Base-by-base conservation (phyloP, 1,140 invertebrate genomes). In the Adelges cooleyi region DNA sequence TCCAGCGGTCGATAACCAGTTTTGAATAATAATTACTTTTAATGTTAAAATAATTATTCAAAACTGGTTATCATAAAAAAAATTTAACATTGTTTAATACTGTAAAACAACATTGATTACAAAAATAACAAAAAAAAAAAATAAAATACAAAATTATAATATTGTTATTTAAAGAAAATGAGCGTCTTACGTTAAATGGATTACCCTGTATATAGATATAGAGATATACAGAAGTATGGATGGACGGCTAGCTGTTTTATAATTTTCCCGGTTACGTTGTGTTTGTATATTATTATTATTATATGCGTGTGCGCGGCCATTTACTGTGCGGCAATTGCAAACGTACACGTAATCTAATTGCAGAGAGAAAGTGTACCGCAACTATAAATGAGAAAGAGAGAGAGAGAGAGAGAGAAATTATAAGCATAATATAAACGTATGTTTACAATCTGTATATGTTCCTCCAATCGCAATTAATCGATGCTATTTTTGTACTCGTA, bases 311-410 rank as follows among this genome's bases (percentile, higher is more conserved):
- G 11, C 29, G 5, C 29, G 11, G 11, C 29, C 5, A 33, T 44
- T 53, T 53, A 29, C 18, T 42, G n/a, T n/a, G n/a, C n/a, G 5
- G 52, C 40, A 11, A 15, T 42, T 42, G n/a, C 38, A 42, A 59
- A 23, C 27, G 40, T 17, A 15, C 17, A 42, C 53, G 40, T 59
- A 59, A 59, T 59, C 54, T 59, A 59, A 59, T 59, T 59, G 54
- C 42, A 15, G 54, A 29, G 54, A 59, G 54, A 59, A 59, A 59
- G 54, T 59, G 54, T 44, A 59, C 40, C 10, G 27, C 29, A 23
- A 20, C 1, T 44, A 40, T 40, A 38, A 25, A 42, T 23, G 52
- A 56, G 6, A 25, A 20, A 25, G 38, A 42, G 4, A 25, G 15
- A 53, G 13, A 54, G 18, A 1, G 20, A 54, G 17, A 25, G 15